phyloP scores from a whole-genome alignment of 2,113 vertebrate species.

The Motacilla alba region DNA sequence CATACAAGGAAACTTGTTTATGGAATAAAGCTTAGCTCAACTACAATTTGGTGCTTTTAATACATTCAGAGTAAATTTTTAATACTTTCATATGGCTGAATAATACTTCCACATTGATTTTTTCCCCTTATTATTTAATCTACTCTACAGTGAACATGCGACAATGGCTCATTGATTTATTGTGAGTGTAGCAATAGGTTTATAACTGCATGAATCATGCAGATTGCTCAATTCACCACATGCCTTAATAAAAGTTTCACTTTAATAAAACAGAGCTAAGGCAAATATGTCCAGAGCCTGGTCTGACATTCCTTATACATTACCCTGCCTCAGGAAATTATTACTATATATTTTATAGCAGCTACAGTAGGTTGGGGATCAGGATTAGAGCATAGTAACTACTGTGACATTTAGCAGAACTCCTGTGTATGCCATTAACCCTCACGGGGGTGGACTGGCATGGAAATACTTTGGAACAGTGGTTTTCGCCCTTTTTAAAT shows the following conservation, averaged over 20 bases:
- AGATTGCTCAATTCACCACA: conserved; percentile 82
- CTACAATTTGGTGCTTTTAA: conserved; percentile 60
- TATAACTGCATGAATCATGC: conserved; percentile 81
- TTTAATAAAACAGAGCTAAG: conserved; percentile 83
- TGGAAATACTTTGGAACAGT: conserved; percentile 13
- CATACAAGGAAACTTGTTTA: conserved; percentile 12
- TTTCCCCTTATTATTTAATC: conserved; percentile 67
- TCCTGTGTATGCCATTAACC: conserved; percentile 70
- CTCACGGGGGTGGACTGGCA: conserved; percentile 38
- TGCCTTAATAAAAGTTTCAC: conserved; percentile 86
- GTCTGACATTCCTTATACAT: conserved; percentile 84
- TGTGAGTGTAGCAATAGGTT: conserved; percentile 76
- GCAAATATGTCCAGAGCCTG: conserved; percentile 79
- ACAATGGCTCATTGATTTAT: conserved; percentile 80
- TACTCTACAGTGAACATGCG: conserved; percentile 59
- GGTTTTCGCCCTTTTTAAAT: background rate
- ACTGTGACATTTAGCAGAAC: conserved; percentile 83
- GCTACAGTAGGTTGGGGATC: conserved; percentile 79
- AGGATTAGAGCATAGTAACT: conserved; percentile 83
- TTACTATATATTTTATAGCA: conserved; percentile 86
- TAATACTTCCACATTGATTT: conserved; percentile 74
- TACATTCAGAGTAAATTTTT: conserved; percentile 62
- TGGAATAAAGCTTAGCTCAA: conserved; percentile 43
- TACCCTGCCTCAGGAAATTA: conserved; percentile 85
- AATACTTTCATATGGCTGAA: conserved; percentile 72